Evolutionary conservation across 2,888 invertebrate species (phyloP).

Genomic region (Leptinotarsa haldemani): DNA sequence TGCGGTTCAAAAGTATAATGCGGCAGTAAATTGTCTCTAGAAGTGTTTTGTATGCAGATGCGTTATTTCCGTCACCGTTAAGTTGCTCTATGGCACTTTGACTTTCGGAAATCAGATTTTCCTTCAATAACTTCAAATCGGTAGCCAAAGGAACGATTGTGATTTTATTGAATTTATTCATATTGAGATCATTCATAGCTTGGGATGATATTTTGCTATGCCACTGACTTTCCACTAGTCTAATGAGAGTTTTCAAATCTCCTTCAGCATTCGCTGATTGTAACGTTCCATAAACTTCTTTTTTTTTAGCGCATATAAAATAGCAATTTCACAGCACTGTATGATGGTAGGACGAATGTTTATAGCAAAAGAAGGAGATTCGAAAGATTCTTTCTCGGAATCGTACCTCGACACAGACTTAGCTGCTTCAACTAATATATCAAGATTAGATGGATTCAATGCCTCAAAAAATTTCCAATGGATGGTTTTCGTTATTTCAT

Average conservation of each 20-base stretch:
- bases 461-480: constrained; percentile 31
- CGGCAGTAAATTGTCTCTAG: constrained; percentile 48
- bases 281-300: constrained; percentile 23
- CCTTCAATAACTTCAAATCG: constrained; percentile 30
- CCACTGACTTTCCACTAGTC: constrained; percentile 42
- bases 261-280: constrained; percentile 2
- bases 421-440: constrained; percentile 30
- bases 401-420: constrained; percentile 45
- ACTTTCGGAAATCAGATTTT: constrained; percentile 18
- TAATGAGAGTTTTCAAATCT: constrained; percentile 42
- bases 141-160: constrained; percentile 35
- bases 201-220: constrained; percentile 36
- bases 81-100: constrained; percentile 25
- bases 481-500: constrained; percentile 28
- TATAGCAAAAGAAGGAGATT: constrained; percentile 37
- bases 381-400: constrained; percentile 42
- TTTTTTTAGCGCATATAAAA: constrained; percentile 38
- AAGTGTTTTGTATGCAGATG: constrained; percentile 37
- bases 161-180: constrained; percentile 46
- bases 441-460: constrained; percentile 34
- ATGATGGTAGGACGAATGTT: neutral
- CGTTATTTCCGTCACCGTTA: constrained; percentile 21
- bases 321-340: constrained; percentile 50
- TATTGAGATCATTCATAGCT: constrained; percentile 36
- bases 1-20: constrained; percentile 51